phyloP scores from a whole-genome alignment of 2,888 invertebrate genomes.

The Drymonia ruficornis region DNA sequence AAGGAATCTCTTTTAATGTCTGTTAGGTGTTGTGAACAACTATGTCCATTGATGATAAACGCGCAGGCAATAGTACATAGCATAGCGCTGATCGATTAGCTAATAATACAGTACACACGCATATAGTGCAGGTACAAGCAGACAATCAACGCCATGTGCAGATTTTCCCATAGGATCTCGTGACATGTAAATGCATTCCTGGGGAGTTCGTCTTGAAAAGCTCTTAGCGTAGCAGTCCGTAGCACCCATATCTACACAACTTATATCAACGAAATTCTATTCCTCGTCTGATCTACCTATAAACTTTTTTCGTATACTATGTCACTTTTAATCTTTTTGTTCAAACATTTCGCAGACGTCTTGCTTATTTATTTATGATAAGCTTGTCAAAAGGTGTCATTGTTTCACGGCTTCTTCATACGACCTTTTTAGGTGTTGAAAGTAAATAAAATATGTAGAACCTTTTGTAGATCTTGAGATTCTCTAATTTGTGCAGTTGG shows the following conservation, averaged over 20 bases:
- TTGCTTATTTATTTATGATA: neutral
- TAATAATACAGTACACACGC: conserved; percentile 52
- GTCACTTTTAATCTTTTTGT: conserved; percentile 4
- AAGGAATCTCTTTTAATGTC: neutral
- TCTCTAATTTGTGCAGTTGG: too few species aligned
- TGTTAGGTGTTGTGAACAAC: too few species aligned
- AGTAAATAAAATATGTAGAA: neutral
- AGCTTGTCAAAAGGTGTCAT: neutral
- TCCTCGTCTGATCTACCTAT: conserved; percentile 21
- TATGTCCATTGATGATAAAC: neutral
- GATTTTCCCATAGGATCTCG: conserved; percentile 72
- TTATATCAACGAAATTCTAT: conserved; percentile 27
- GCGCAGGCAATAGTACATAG: neutral
- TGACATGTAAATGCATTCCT: conserved; percentile 81
- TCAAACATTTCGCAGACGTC: conserved; percentile 4
- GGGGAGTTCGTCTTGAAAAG: conserved; percentile 72
- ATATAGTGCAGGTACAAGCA: conserved; percentile 57
- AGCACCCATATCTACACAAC: conserved; percentile 19
- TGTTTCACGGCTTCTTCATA: neutral
- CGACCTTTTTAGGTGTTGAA: neutral
- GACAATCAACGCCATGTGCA: conserved; percentile 73
- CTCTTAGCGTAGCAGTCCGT: conserved; percentile 59
- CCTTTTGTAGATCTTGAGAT: too few species aligned
- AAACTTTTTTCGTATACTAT: conserved; percentile 10
- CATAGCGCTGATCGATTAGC: conserved; percentile 47